Conservation (phyloP, 1,140 invertebrate genomes). For the Leptinotarsa texana region DNA sequence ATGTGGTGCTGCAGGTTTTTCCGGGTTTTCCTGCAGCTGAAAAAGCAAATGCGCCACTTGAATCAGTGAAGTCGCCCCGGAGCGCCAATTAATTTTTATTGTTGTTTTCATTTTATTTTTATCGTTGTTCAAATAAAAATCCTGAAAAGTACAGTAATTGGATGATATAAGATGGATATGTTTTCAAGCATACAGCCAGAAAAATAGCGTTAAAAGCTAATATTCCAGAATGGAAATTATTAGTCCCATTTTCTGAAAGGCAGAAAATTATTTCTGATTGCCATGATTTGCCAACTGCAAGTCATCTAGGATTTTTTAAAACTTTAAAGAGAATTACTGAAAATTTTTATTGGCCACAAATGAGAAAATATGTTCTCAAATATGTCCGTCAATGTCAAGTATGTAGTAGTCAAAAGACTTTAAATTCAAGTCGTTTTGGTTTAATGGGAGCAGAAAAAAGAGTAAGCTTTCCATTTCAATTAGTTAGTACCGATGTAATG, state of each 20-base stretch:
- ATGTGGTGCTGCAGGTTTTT: no score
- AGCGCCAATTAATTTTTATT: no score
- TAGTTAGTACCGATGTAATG: conserved; percentile 17
- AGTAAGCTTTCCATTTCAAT: conserved; percentile 17
- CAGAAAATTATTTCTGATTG: conserved; percentile 1
- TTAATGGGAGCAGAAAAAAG: conserved; percentile 23
- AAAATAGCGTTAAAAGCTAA: conserved; percentile 5
- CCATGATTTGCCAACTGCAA: conserved; percentile 24
- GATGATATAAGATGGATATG: conserved; percentile 15
- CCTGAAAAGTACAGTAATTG: conserved; percentile 20
- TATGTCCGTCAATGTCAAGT: conserved; percentile 21
- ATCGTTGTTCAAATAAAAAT: no score
- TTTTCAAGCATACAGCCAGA: conserved; percentile 23
- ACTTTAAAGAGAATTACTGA: conserved; percentile 20
- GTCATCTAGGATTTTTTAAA: conserved; percentile 28
- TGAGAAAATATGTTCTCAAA: conserved; percentile 12
- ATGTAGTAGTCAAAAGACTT: conserved; percentile 7
- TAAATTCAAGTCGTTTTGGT: background rate
- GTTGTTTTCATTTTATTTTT: no score
- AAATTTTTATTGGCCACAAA: conserved; percentile 34
- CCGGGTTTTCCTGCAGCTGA: no score
- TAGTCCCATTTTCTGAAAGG: conserved; percentile 12
- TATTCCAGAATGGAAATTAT: conserved; percentile 19
- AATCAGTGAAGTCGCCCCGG: no score
- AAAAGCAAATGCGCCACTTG: no score